Percentiles rank a stretch among this genome's conserved stretches.
Conservation (phyloP, 2,113 vertebrate genomes). For the Macrotus californicus region DNA sequence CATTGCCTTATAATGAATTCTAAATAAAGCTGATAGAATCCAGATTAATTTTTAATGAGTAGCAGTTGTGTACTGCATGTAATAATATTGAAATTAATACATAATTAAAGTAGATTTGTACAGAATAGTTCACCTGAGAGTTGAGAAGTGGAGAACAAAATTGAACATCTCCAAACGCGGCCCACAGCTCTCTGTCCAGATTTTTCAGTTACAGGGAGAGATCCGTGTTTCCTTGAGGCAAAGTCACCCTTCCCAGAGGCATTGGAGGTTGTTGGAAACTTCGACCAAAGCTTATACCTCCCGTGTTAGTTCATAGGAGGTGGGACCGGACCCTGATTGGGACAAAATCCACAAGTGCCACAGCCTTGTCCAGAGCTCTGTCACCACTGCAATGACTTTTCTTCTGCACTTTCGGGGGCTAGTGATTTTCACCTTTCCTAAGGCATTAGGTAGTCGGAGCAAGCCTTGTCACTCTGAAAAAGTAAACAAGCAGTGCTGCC, state of each 20-base stretch:
- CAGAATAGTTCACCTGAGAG: constrained; percentile 65
- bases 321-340: not conserved
- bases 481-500: not conserved
- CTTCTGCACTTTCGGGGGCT: not conserved
- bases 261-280: not conserved
- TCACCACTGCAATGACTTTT: not conserved
- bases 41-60: constrained; percentile 73
- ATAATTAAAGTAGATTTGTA: constrained; percentile 70
- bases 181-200: not conserved
- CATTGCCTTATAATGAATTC: constrained; percentile 38
- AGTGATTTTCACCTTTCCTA: not conserved
- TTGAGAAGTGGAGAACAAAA: constrained; percentile 51
- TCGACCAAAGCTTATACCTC: not conserved
- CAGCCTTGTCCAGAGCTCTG: not conserved
- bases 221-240: not conserved
- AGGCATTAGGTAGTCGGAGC: not conserved
- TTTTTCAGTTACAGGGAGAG: not conserved
- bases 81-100: constrained; percentile 71
- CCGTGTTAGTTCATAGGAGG: not conserved
- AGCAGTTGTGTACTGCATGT: constrained; percentile 54
- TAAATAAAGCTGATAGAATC: constrained; percentile 59
- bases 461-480: not conserved
- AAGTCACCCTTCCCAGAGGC: not conserved
- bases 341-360: not conserved
- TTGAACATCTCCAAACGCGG: constrained; percentile 8